Evolutionary conservation across 2,797 vertebrate genomes (phyloP).

Genomic region (Cygnus olor): DNA sequence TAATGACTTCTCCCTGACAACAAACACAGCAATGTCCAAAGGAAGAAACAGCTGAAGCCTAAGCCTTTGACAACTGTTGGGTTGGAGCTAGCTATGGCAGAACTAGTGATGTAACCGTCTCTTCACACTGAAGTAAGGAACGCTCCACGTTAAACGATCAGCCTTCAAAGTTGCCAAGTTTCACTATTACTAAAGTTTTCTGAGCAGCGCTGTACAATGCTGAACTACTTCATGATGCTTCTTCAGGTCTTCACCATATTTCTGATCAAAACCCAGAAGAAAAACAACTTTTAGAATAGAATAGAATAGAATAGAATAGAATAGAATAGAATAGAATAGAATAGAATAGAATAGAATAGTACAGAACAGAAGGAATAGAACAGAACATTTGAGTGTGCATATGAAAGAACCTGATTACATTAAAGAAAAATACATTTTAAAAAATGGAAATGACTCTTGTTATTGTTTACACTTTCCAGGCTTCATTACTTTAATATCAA

Average conservation of each 20-base stretch:
- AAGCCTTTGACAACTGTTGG: neutral
- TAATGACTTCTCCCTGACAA: neutral
- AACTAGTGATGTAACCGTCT: neutral
- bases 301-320: neutral
- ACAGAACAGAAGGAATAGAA: too few species aligned
- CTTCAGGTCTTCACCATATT: neutral
- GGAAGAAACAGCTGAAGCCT: neutral
- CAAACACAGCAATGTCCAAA: neutral
- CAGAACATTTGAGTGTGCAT: neutral
- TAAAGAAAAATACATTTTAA: neutral
- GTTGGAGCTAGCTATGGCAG: neutral
- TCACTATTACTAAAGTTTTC: neutral
- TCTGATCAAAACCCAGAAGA: neutral
- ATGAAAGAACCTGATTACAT: constrained; percentile 7
- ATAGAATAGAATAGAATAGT: too few species aligned
- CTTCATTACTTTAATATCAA: constrained; percentile 51
- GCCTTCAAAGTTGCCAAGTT: neutral
- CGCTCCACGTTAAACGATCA: neutral
- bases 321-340: neutral
- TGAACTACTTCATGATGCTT: neutral
- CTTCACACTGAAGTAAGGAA: neutral
- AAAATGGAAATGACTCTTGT: neutral
- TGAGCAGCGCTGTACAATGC: neutral
- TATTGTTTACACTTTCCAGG: constrained; percentile 29
- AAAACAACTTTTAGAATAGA: neutral